Evolutionary conservation across 2,888 invertebrate species (phyloP).

Genomic region (Agrotis ipsilon): DNA sequence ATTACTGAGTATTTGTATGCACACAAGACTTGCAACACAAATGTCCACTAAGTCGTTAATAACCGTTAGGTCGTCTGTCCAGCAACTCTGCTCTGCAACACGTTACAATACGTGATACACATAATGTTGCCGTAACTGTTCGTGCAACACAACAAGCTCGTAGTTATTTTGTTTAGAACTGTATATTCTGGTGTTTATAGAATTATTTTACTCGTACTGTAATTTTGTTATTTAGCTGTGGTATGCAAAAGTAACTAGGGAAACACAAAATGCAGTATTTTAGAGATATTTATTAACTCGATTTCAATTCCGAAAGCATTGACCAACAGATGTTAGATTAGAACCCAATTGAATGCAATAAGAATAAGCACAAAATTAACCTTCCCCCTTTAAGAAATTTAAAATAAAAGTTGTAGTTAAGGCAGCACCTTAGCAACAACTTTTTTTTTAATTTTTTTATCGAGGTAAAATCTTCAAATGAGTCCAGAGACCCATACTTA

Average conservation of each 20-base stretch:
- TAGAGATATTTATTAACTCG: too few species aligned
- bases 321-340: too few species aligned
- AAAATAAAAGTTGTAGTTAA: too few species aligned
- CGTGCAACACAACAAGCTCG: slow-evolving; percentile 21
- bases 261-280: too few species aligned
- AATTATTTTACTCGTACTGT: neutral
- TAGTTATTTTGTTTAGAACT: slow-evolving; percentile 5
- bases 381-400: too few species aligned
- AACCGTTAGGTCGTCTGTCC: slow-evolving; percentile 47
- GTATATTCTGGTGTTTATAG: neutral
- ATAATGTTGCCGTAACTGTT: slow-evolving; percentile 32
- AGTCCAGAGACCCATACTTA: too few species aligned
- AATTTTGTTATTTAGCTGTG: neutral
- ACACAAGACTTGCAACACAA: slow-evolving; percentile 26
- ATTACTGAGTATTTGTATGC: slow-evolving; percentile 38
- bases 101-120: slow-evolving; percentile 56
- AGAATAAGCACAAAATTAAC: too few species aligned
- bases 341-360: too few species aligned
- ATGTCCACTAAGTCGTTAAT: slow-evolving; percentile 49
- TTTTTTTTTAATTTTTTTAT: too few species aligned
- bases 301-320: too few species aligned
- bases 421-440: too few species aligned
- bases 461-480: too few species aligned
- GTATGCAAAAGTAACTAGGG: neutral
- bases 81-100: slow-evolving; percentile 32